phyloP scores from a whole-genome alignment of 1,140 invertebrate genomes.

The Danaus plexippus region DNA sequence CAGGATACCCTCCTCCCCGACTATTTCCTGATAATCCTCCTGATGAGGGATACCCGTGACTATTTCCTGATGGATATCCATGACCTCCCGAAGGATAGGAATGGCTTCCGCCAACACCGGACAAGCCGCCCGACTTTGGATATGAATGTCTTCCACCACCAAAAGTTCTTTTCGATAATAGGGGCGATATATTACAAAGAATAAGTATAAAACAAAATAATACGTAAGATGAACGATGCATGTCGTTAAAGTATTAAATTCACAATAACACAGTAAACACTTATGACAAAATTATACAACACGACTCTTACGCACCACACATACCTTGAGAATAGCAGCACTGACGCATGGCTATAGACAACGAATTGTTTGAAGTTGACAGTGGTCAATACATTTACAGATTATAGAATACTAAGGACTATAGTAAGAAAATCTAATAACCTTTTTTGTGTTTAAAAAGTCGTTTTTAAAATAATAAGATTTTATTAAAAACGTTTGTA shows the following conservation, averaged over 20 bases:
- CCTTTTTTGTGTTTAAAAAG: too few relatives aligned
- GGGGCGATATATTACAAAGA: constrained; percentile 31
- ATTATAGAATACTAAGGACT: background rate
- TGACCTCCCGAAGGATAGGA: constrained; percentile 29
- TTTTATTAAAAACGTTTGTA: too few relatives aligned
- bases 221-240: constrained; percentile 27
- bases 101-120: constrained; percentile 27
- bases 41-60: constrained; percentile 31
- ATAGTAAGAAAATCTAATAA: too few relatives aligned
- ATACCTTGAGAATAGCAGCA: too few relatives aligned
- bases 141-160: constrained; percentile 32
- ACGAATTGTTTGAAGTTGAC: constrained; percentile 1
- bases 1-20: constrained; percentile 5
- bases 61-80: constrained; percentile 31
- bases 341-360: too few relatives aligned
- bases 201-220: constrained; percentile 36
- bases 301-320: constrained; percentile 30
- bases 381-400: background rate
- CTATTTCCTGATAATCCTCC: constrained; percentile 32
- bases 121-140: constrained; percentile 30
- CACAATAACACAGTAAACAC: constrained; percentile 16
- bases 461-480: too few relatives aligned
- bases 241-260: constrained; percentile 13
- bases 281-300: constrained; percentile 15
- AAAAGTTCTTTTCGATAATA: constrained; percentile 34